Evolutionary conservation across 2,797 vertebrate genomes (phyloP), one percentile per base, ranked within the genome.

Genomic region (Mareca strepera): DNA sequence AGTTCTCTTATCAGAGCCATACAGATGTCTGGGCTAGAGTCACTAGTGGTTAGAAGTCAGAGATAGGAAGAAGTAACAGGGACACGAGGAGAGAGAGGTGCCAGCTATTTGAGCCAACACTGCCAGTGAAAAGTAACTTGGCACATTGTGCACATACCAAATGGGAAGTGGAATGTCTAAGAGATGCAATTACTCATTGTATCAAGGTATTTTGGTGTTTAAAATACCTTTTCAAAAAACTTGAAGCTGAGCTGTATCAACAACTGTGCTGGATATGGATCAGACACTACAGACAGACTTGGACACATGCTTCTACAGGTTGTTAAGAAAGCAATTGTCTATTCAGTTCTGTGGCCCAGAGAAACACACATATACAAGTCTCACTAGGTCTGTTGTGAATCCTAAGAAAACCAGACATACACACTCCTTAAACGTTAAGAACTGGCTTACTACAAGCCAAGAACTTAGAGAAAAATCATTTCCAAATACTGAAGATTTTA

Each of bases 1-100:
- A 78, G 77, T 50, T 83, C n/a, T n/a, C 73, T 93, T 93, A 85
- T 81, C 85, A 93, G 62, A 91, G 33, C n/a, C 58, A 69, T 48
- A 72, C 58, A 92, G 50, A 62, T 35, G 11, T 66, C 37, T 72
- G 16, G 20, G 70, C 35, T 55, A 28, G 12, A 88, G 67, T 55
- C 23, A 31, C 50, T 44, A 59, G 53, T 72, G 91, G 70, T 35
- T 69, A 29, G 50, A 92, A 91, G 35, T 67, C 59, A 35, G 4
- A 81, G 68, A 90, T 22, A 89, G 63, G 46, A 86, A 90, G 46
- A 94, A 92, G 50, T 48, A 86, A 83, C 35, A 78, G 26, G 11
- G 69, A 63, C 81, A 89, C 72, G 2, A 68, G 2, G 22, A 82
- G 73, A 87, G n/a, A 39, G 29, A 67, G 9, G 46, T n/a, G 74